These are phyloP conservation scores for Mycteria americana DNA, from an alignment of 2,797 vertebrate species.

Conservation along the genomic window DNA sequence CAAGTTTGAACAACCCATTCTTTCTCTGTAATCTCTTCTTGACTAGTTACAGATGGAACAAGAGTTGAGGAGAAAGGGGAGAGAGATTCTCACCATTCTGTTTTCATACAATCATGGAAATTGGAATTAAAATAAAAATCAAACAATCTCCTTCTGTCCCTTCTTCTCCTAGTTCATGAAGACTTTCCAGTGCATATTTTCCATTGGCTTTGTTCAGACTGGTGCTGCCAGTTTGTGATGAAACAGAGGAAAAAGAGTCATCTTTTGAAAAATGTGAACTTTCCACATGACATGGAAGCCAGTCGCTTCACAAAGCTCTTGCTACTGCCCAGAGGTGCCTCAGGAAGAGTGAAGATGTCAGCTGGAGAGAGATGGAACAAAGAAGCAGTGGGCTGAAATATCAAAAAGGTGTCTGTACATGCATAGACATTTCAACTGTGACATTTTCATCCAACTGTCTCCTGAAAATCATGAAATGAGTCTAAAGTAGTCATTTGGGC, in stretches of 20 bases:
- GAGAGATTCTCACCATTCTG: neutral
- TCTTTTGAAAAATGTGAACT: neutral
- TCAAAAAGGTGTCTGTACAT: neutral
- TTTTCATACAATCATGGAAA: neutral
- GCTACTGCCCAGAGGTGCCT: neutral
- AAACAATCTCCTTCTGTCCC: neutral
- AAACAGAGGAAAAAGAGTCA: neutral
- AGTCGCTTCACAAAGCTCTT: neutral
- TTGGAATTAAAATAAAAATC: neutral
- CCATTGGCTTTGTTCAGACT: neutral
- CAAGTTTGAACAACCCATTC: neutral
- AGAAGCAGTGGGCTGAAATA: neutral
- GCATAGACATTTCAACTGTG: neutral
- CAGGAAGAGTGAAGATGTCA: neutral
- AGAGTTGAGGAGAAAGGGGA: neutral
- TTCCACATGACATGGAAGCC: neutral
- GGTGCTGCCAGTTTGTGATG: neutral
- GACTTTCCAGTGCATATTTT: conserved; percentile 5
- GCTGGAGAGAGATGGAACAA: neutral
- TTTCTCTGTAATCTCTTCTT: neutral
- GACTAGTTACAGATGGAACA: neutral
- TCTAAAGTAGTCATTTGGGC: neutral
- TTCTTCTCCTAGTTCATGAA: neutral
- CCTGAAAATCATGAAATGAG: neutral
- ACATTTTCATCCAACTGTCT: neutral